phyloP scores from a whole-genome alignment of 2,113 vertebrate genomes.

The Noturus placidus region DNA sequence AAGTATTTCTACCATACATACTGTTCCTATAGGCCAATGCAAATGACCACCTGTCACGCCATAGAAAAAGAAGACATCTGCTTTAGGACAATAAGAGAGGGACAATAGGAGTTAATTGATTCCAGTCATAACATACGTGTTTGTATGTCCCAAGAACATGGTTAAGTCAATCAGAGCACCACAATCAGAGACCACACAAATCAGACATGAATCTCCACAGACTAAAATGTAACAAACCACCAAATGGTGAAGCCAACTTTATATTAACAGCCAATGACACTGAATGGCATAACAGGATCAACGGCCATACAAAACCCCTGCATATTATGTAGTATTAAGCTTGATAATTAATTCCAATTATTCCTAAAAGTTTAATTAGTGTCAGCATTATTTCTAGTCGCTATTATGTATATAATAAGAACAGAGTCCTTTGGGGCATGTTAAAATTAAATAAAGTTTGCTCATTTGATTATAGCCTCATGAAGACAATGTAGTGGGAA shows the following conservation, averaged over 20 bases:
- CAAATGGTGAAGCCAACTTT: not conserved
- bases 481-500: not conserved
- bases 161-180: conserved; percentile 11
- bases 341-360: conserved; percentile 1
- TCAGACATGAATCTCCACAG: not conserved
- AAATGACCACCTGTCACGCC: conserved; percentile 55
- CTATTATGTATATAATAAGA: not conserved
- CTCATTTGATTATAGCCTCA: not conserved
- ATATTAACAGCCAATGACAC: not conserved
- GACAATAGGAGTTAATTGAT: conserved; percentile 45
- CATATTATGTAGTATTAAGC: not conserved
- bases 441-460: not conserved
- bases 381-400: not conserved
- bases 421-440: not conserved
- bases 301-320: not conserved
- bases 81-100: conserved; percentile 47
- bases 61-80: conserved; percentile 45
- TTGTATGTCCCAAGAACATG: conserved; percentile 29
- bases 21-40: conserved; percentile 27
- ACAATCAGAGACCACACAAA: conserved; percentile 33
- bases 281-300: not conserved
- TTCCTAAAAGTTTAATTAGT: not conserved
- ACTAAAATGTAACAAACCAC: not conserved
- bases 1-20: conserved; percentile 15
- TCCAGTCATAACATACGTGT: conserved; percentile 31